Evolutionary conservation across 2,113 vertebrate genomes (phyloP).

Genomic region (Apteryx owenii): DNA sequence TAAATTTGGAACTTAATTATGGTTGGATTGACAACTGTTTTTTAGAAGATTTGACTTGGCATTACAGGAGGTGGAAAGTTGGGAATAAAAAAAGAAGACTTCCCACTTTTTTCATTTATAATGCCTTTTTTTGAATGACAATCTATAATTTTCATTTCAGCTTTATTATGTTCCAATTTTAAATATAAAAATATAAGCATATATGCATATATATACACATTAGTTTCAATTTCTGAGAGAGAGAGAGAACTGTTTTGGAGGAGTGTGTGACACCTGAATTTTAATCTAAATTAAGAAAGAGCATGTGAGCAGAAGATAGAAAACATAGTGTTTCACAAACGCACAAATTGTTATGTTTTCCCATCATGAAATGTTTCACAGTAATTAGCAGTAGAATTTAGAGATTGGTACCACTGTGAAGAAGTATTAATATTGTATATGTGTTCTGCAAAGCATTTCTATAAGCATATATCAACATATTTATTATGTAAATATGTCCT

Average conservation of each 20-base stretch:
- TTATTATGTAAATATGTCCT: neutral
- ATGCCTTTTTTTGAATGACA: neutral
- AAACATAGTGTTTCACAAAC: neutral
- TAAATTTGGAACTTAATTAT: neutral
- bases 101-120: neutral
- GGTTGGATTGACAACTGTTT: neutral
- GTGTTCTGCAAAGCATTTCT: neutral
- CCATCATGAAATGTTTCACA: neutral
- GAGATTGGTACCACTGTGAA: neutral
- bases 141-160: neutral
- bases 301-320: neutral
- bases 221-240: neutral
- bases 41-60: neutral
- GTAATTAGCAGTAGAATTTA: neutral
- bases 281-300: neutral
- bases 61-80: neutral
- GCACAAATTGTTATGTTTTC: neutral
- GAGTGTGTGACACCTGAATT: neutral
- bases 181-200: neutral
- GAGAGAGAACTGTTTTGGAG: neutral
- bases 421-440: neutral
- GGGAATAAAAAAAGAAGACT: neutral
- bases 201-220: neutral
- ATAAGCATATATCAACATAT: neutral
- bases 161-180: neutral